Evolutionary conservation across 92 coral and sea anemone genomes (phyloP), one percentile per base, ranked within the genome.

Genomic region (Micromussa lordhowensis): DNA sequence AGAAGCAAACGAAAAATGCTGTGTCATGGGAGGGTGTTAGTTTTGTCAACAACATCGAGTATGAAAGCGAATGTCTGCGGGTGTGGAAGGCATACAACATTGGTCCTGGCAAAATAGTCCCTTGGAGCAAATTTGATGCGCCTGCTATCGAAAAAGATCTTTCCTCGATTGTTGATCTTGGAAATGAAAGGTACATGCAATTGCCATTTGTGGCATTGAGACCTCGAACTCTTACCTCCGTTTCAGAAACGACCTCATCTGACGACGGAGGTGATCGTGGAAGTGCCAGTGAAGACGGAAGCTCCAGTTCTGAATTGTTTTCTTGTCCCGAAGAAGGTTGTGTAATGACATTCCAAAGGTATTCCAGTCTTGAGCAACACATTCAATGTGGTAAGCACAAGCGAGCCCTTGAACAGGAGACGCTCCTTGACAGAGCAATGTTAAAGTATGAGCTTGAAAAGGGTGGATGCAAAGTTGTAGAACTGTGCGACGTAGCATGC

Each of bases 61-160:
- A 80, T 30, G 51, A 63, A 30, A 57, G 73, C 69, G 71, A 80
- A 5, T 18, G 69, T 29, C 26, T 80, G 73, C n/a, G 70, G 30
- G 73, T 63, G 70, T 80, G 84, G 73, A 80, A 35, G 73, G 84
- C 72, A 32, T 80, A 80, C 84, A 55, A 54, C 84, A 80, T 80
- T 53, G 84, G 69, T 53, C 84, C 84, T 34, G 72, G 84, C 24
- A 80, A 80, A 63, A 22, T 57, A 32, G 53, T 80, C 31, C 44
- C 84, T 18, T 80, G 84, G 84, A 80, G 70, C 70, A 58, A 80
- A 80, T 58, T 80, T 63, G 48, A 80, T n/a, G 55, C 29, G 28
- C 70, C 36, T 63, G 84, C 4, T 16, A 18, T 57, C 40, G 84
- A 80, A 22, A 18, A 64, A 19, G 71, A 80, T 16, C 84, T 30